Conservation (phyloP, 2,797 vertebrate species). For the Poecile montanus region DNA sequence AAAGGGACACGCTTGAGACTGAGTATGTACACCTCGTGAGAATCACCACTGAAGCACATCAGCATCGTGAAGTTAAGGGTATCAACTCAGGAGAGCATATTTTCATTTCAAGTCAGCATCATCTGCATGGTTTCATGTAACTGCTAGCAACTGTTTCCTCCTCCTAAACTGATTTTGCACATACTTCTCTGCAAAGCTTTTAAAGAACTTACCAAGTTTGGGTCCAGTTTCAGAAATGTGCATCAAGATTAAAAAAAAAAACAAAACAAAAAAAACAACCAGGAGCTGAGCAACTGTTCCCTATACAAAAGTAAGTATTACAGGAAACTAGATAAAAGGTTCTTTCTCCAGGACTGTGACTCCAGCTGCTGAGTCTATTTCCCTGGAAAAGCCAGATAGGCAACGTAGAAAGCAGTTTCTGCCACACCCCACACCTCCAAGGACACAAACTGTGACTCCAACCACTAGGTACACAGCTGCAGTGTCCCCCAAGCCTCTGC, state of each 20-base stretch:
- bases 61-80: not conserved
- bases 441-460: not conserved
- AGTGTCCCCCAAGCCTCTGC: fast-evolving
- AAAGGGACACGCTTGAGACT: not conserved
- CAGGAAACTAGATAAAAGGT: not conserved
- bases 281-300: not conserved
- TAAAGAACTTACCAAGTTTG: not conserved
- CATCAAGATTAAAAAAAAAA: not conserved
- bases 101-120: not conserved
- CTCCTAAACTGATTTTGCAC: not conserved
- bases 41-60: not conserved
- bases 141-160: not conserved
- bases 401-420: not conserved
- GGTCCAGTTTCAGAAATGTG: not conserved
- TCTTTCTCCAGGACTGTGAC: not conserved
- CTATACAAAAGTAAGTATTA: not conserved
- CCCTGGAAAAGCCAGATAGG: not conserved
- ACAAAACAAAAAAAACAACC: too few relatives aligned
- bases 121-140: not conserved
- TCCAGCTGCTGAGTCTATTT: fast-evolving
- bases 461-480: fast-evolving
- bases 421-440: not conserved
- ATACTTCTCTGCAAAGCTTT: not conserved
- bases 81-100: not conserved
- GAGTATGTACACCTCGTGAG: not conserved